Percentiles rank a stretch among this genome's conserved stretches.
These are phyloP conservation scores for Perodicticus potto DNA, from an alignment of 2,797 vertebrate species.

Conservation along the genomic window DNA sequence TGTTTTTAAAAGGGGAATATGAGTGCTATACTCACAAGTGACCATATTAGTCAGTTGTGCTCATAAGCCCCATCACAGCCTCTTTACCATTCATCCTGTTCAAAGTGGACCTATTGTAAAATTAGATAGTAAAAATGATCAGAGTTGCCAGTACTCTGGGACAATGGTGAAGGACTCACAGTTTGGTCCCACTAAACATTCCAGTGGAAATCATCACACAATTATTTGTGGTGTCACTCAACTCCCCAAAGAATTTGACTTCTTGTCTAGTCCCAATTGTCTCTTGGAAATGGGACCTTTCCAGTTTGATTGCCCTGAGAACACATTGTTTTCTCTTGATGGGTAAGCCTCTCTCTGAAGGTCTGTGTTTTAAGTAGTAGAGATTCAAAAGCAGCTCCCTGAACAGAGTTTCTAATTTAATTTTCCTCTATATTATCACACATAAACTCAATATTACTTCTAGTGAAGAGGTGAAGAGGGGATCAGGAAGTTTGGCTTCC, in stretches of 20 bases:
- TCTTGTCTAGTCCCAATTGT: slow-evolving; percentile 80
- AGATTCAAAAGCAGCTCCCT: slow-evolving; percentile 87
- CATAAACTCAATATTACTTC: slow-evolving; percentile 86
- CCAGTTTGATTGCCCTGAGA: slow-evolving; percentile 84
- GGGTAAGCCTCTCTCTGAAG: slow-evolving; percentile 84
- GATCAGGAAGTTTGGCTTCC: slow-evolving; percentile 87
- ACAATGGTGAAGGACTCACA: slow-evolving; percentile 70
- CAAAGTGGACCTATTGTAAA: slow-evolving; percentile 88
- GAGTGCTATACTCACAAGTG: slow-evolving; percentile 74
- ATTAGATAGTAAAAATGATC: slow-evolving; percentile 88
- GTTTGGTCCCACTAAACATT: slow-evolving; percentile 76
- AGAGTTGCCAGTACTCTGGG: slow-evolving; percentile 82
- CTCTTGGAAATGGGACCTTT: slow-evolving; percentile 85
- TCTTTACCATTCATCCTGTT: slow-evolving; percentile 80
- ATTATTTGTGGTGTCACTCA: slow-evolving; percentile 79
- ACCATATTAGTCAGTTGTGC: slow-evolving; percentile 77
- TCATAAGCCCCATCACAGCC: neutral
- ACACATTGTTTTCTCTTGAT: slow-evolving; percentile 85
- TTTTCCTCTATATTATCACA: slow-evolving; percentile 87
- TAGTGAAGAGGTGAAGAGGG: slow-evolving; percentile 79
- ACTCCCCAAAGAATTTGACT: slow-evolving; percentile 81
- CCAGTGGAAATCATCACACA: slow-evolving; percentile 79
- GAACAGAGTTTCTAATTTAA: slow-evolving; percentile 86
- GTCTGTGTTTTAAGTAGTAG: slow-evolving; percentile 87
- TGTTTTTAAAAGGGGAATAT: slow-evolving; percentile 15